phyloP scores from a whole-genome alignment of 2,888 invertebrate genomes.

The Portevinia maculata region DNA sequence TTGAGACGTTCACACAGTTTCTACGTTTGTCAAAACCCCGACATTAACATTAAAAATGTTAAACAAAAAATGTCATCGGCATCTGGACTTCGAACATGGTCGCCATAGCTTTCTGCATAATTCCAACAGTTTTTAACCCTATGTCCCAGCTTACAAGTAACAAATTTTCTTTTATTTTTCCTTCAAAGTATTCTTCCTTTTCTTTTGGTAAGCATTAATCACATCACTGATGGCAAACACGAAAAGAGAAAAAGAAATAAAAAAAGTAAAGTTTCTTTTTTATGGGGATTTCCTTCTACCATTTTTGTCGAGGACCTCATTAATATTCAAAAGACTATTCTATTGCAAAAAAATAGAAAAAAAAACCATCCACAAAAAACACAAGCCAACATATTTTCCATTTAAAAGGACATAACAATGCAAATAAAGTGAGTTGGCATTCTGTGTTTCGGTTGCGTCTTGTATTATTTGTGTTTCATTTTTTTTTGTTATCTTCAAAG shows the following conservation, averaged over 20 bases:
- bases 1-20: no score
- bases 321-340: constrained; percentile 69
- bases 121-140: neutral
- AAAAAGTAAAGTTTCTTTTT: constrained; percentile 39
- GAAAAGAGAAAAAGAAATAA: constrained; percentile 39
- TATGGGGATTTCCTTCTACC: neutral
- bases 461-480: constrained; percentile 24
- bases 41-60: no score
- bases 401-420: constrained; percentile 68
- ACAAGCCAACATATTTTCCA: constrained; percentile 54
- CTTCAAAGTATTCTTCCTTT: constrained; percentile 16
- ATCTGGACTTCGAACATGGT: no score
- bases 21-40: no score
- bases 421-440: constrained; percentile 63
- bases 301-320: constrained; percentile 45
- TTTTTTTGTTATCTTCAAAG: constrained; percentile 44
- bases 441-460: constrained; percentile 25
- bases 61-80: no score
- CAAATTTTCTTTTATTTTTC: neutral
- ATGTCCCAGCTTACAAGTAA: constrained; percentile 1
- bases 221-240: constrained; percentile 53
- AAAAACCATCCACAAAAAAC: constrained; percentile 19
- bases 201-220: constrained; percentile 45
- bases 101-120: no score
- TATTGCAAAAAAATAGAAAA: constrained; percentile 35